Percentiles rank a stretch among this genome's conserved stretches.
Conservation (phyloP, 2,888 invertebrate genomes). For the Nephrocerus scutellatus region DNA sequence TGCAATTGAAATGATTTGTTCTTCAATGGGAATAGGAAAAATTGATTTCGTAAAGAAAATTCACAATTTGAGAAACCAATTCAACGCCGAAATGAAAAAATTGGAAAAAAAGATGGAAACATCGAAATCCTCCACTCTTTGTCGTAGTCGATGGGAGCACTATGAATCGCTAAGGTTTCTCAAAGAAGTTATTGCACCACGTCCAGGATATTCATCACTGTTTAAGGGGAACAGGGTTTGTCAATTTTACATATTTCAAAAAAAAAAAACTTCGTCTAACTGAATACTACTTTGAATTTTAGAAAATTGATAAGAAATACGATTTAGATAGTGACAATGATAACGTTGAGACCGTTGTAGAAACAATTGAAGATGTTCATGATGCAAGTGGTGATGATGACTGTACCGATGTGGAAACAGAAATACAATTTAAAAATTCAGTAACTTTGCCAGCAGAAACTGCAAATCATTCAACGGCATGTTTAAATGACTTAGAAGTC, state of each 20-base stretch:
- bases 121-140: slow-evolving; percentile 21
- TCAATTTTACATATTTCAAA: slow-evolving; percentile 1
- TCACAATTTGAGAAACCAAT: slow-evolving; percentile 45
- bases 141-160: slow-evolving; percentile 42
- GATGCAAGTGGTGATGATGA: too few relatives aligned
- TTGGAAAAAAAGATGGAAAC: slow-evolving; percentile 35
- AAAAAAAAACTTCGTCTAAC: neutral
- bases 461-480: slow-evolving; percentile 1
- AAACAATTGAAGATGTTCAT: too few relatives aligned
- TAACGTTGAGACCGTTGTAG: slow-evolving; percentile 16
- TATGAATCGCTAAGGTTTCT: slow-evolving; percentile 43
- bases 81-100: slow-evolving; percentile 44
- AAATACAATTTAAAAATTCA: too few relatives aligned
- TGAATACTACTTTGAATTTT: slow-evolving; percentile 2
- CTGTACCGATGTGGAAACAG: too few relatives aligned
- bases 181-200: slow-evolving; percentile 37
- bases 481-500: neutral
- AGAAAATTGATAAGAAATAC: slow-evolving; percentile 20
- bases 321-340: slow-evolving; percentile 20
- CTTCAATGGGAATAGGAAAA: slow-evolving; percentile 32
- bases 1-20: slow-evolving; percentile 38
- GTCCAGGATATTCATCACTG: slow-evolving; percentile 29
- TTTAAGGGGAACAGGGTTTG: slow-evolving; percentile 13
- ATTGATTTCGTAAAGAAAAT: slow-evolving; percentile 43
- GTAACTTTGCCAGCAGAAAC: too few relatives aligned